Conservation (phyloP, 2,113 vertebrate genomes). For the Genyomyrus donnyi region DNA sequence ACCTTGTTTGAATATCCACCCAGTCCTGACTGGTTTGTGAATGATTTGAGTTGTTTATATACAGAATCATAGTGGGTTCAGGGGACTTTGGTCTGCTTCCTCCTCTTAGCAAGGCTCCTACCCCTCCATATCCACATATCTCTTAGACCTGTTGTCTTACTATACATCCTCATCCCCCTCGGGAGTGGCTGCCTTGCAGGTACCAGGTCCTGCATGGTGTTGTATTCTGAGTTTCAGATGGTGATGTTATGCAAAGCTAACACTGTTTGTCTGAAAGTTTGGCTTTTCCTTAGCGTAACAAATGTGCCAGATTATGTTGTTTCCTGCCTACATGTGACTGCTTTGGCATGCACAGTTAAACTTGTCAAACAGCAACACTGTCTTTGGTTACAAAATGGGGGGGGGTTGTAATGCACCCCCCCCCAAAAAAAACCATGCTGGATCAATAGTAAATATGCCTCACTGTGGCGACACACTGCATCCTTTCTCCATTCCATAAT, state of each 20-base stretch:
- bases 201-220: constrained; percentile 32
- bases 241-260: neutral
- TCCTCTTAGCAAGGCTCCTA: constrained; percentile 48
- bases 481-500: neutral
- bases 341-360: neutral
- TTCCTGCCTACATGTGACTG: neutral
- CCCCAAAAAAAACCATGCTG: neutral
- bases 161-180: constrained; percentile 35
- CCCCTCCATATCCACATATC: constrained; percentile 36
- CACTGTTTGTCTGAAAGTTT: neutral
- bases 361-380: neutral
- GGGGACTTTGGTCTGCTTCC: constrained; percentile 30
- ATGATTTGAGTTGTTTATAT: neutral
- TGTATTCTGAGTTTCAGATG: neutral
- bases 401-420: neutral
- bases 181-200: constrained; percentile 39
- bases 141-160: constrained; percentile 49
- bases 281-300: neutral
- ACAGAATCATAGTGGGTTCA: neutral
- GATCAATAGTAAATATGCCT: neutral
- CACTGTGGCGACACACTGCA: neutral
- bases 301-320: neutral
- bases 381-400: neutral
- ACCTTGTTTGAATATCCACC: neutral
- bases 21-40: neutral